Conservation (phyloP, 2,113 vertebrate species). For the Leuciscus idus region DNA sequence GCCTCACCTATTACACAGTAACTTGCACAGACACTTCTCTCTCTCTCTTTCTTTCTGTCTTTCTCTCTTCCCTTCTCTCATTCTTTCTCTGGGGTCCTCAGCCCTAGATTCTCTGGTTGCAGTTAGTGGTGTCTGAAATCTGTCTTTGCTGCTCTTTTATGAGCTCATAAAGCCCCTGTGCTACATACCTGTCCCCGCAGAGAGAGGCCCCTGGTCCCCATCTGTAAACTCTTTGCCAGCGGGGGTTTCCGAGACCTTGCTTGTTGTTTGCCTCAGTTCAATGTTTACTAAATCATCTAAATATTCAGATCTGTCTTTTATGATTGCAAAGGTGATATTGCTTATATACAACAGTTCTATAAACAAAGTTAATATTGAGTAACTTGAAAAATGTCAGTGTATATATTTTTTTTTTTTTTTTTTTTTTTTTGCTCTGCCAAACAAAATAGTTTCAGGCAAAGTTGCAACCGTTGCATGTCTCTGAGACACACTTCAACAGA, state of each 20-base stretch:
- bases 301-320: background rate
- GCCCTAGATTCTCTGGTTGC: slow-evolving; percentile 67
- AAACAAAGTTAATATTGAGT: no score
- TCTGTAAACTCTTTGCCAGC: slow-evolving; percentile 75
- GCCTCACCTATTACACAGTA: slow-evolving; percentile 49
- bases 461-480: no score
- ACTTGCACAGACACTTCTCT: slow-evolving; percentile 53
- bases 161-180: slow-evolving; percentile 69
- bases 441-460: no score
- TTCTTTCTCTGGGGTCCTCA: background rate
- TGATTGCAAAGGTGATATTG: no score
- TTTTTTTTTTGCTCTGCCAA: no score
- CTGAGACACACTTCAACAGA: no score
- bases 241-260: slow-evolving; percentile 66
- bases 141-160: slow-evolving; percentile 74
- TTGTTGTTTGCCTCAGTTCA: slow-evolving; percentile 56
- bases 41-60: background rate
- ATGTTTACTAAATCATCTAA: background rate
- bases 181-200: slow-evolving; percentile 71
- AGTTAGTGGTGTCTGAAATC: slow-evolving; percentile 74
- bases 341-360: no score
- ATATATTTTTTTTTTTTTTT: no score
- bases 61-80: background rate
- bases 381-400: no score
- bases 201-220: slow-evolving; percentile 67